These are phyloP conservation scores for Apostichopus parvimensis DNA, from an alignment of 35 echinoderm and acorn worm species.

Conservation along the genomic window DNA sequence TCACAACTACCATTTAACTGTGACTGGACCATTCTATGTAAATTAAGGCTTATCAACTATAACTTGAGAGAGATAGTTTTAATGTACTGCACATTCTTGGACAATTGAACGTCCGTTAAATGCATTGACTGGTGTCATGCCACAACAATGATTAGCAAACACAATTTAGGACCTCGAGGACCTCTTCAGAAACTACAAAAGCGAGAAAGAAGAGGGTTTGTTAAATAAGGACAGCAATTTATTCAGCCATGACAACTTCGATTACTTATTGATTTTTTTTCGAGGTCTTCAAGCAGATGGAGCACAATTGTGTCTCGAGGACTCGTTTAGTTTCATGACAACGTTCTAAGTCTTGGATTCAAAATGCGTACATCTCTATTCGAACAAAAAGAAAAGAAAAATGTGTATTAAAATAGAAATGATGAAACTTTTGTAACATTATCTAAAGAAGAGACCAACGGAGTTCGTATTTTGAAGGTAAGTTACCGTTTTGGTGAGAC, in stretches of 20 bases:
- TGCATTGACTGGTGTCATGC: not conserved
- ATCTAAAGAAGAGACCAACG: no score
- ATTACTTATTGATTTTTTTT: not conserved
- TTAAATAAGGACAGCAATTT: not conserved
- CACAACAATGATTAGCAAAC: not conserved
- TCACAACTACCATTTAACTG: not conserved
- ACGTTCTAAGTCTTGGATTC: not conserved
- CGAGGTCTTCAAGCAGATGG: not conserved
- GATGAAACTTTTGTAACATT: no score
- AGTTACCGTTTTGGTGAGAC: no score
- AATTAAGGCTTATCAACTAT: not conserved
- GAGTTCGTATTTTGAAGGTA: no score
- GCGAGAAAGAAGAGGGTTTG: not conserved
- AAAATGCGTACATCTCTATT: not conserved
- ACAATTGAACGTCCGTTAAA: not conserved
- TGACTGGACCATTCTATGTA: not conserved
- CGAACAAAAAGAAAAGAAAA: no score
- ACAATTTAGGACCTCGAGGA: not conserved
- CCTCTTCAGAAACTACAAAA: not conserved
- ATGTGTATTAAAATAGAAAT: no score
- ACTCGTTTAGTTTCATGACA: not conserved
- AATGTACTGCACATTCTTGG: not conserved
- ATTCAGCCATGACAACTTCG: not conserved
- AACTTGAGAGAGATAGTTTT: not conserved
- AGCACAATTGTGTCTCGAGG: not conserved